Percentiles rank a stretch among this genome's conserved stretches.
phyloP scores from a whole-genome alignment of 2,113 vertebrate genomes.

The Uropsilus gracilis region DNA sequence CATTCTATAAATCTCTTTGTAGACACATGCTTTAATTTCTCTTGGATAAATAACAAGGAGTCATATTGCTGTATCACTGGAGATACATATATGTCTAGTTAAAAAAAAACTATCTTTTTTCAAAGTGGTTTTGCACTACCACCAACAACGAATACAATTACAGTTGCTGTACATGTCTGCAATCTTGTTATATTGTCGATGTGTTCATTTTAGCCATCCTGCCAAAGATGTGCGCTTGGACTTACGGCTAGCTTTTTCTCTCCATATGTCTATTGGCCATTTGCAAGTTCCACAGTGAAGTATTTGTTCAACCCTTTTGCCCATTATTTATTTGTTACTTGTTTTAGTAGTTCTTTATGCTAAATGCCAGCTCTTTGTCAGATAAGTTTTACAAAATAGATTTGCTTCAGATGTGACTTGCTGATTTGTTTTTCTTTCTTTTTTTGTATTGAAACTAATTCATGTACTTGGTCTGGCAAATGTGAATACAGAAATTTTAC shows the following conservation, averaged over 20 bases:
- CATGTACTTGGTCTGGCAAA: no score
- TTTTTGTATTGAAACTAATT: no score
- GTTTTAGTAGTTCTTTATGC: neutral
- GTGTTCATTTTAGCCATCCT: neutral
- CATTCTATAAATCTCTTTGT: neutral
- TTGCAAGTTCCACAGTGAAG: neutral
- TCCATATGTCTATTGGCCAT: neutral
- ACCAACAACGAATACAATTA: neutral
- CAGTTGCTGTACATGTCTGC: neutral
- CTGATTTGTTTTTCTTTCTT: constrained; percentile 28
- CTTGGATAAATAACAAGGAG: neutral
- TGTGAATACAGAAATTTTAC: no score
- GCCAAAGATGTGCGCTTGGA: no score
- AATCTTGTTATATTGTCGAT: neutral
- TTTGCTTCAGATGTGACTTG: neutral
- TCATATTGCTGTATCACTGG: neutral
- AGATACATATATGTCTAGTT: neutral
- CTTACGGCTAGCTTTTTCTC: neutral
- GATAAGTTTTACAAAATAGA: neutral
- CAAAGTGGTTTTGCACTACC: neutral
- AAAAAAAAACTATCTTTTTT: neutral
- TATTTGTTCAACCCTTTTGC: neutral
- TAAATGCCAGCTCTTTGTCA: neutral
- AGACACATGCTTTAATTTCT: neutral
- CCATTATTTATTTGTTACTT: neutral